These are phyloP conservation scores for Sphaerodactylus townsendi DNA, from an alignment of 2,113 vertebrate genomes.

Conservation along the genomic window DNA sequence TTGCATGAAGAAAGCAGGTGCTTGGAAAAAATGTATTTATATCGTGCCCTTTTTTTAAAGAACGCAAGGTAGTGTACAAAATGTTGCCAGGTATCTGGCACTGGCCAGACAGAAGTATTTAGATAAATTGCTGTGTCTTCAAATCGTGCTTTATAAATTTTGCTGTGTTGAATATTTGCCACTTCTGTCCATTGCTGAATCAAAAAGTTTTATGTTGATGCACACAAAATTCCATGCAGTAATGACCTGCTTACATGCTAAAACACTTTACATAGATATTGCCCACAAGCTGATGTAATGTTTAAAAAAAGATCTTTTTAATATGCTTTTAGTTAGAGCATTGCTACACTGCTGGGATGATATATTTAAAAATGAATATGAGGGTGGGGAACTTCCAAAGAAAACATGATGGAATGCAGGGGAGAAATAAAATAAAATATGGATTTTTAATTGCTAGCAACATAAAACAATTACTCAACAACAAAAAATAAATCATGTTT, in stretches of 20 bases:
- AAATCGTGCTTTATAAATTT: background rate
- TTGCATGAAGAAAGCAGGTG: background rate
- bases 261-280: background rate
- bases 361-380: background rate
- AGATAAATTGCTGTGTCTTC: no score
- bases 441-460: background rate
- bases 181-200: background rate
- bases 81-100: no score
- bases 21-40: background rate
- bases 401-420: background rate
- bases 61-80: no score
- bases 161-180: background rate
- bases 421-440: background rate
- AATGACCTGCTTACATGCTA: constrained; percentile 5
- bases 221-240: constrained; percentile 12
- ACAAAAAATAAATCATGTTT: background rate
- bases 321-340: constrained; percentile 4
- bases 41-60: no score
- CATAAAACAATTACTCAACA: background rate
- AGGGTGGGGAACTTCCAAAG: background rate
- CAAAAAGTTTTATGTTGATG: constrained; percentile 19
- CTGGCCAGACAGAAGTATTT: no score
- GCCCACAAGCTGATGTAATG: constrained; percentile 1
- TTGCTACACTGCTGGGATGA: background rate
- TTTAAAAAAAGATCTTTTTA: background rate